phyloP scores from a whole-genome alignment of 2,113 vertebrate species.

The Romanogobio albipinnatus region DNA sequence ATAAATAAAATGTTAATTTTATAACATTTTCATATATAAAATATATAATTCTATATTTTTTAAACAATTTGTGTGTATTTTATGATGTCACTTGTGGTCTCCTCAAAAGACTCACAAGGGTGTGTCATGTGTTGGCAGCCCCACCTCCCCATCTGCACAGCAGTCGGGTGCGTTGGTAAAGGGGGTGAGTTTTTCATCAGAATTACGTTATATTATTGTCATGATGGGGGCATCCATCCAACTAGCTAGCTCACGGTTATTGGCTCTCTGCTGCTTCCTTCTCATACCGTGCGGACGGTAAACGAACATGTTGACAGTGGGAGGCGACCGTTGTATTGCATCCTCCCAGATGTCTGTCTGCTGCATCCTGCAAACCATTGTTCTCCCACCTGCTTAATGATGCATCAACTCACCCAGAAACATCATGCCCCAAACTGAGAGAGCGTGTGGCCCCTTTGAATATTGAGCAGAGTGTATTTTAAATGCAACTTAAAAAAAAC shows the following conservation, averaged over 20 bases:
- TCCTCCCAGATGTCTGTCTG: constrained; percentile 28
- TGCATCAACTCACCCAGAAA: constrained; percentile 65
- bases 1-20: too few species aligned
- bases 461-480: not conserved
- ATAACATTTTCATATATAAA: too few species aligned
- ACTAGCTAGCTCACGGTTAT: not conserved
- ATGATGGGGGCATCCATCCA: constrained; percentile 69
- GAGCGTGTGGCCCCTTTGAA: not conserved
- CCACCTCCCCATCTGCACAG: constrained; percentile 26
- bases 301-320: not conserved
- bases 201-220: constrained; percentile 71
- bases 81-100: constrained; percentile 63
- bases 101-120: constrained; percentile 65
- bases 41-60: not conserved
- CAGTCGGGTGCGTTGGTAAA: constrained; percentile 61
- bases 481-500: not conserved
- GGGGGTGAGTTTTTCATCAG: constrained; percentile 66
- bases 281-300: not conserved
- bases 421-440: constrained; percentile 20
- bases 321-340: constrained; percentile 44
- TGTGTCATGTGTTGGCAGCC: constrained; percentile 64
- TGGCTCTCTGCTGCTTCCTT: constrained; percentile 21
- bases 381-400: constrained; percentile 73
- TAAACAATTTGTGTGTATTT: not conserved
- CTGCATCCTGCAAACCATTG: constrained; percentile 61